phyloP scores from a whole-genome alignment of 2,797 vertebrate species.

The Alca torda region DNA sequence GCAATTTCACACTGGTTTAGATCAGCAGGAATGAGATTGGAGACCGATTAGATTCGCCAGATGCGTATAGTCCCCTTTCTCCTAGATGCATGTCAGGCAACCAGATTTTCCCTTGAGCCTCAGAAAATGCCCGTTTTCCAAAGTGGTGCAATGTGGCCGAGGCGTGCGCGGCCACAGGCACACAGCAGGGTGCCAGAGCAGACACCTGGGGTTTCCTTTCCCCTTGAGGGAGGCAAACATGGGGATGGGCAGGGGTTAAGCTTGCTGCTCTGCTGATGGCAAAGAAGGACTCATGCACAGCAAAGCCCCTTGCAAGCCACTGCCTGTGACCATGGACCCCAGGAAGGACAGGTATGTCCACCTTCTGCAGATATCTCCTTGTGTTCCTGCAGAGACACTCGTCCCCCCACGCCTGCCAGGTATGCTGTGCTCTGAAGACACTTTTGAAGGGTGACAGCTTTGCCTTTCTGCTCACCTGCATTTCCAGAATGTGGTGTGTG shows the following conservation, averaged over 20 bases:
- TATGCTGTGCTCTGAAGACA: background rate
- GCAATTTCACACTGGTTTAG: background rate
- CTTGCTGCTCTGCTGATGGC: background rate
- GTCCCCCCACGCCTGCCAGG: too few relatives aligned
- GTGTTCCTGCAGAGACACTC: background rate
- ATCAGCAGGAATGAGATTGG: background rate
- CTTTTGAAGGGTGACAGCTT: background rate
- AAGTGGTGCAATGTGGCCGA: background rate
- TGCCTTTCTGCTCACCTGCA: background rate
- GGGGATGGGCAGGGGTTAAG: background rate
- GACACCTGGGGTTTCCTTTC: background rate
- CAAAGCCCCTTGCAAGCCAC: background rate
- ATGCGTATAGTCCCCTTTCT: background rate
- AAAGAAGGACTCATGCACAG: background rate
- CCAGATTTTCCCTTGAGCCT: background rate
- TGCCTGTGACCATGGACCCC: background rate
- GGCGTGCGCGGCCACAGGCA: rapidly evolving
- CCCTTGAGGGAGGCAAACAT: background rate
- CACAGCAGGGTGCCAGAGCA: background rate
- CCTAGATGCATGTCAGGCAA: background rate
- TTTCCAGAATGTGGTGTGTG: background rate
- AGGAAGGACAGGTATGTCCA: background rate
- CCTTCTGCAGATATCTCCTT: background rate
- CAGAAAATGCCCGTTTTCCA: background rate
- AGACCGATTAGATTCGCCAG: background rate